These are phyloP conservation scores for Muscicapa comitata DNA, from an alignment of 2,797 vertebrate species.

Conservation along the genomic window DNA sequence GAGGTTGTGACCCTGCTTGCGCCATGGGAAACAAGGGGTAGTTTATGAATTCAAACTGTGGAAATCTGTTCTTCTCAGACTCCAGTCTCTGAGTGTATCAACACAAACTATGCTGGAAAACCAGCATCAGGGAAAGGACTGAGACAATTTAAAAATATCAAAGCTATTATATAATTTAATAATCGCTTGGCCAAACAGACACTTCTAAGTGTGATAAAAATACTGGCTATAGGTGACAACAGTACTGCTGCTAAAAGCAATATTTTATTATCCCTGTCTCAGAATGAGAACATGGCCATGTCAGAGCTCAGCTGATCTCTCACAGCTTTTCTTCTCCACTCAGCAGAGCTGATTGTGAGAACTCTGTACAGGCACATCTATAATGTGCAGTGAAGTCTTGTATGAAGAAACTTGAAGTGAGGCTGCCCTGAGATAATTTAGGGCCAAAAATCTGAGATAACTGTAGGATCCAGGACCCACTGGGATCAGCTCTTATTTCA, in stretches of 20 bases:
- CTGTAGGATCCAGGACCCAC: background rate
- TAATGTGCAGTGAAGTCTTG: background rate
- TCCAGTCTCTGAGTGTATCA: background rate
- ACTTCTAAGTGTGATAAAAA: background rate
- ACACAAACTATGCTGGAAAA: background rate
- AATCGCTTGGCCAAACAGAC: background rate
- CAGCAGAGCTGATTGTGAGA: background rate
- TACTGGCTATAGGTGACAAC: background rate
- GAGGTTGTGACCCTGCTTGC: background rate
- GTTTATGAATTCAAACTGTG: background rate
- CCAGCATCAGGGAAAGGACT: background rate
- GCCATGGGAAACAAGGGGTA: background rate
- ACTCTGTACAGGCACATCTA: background rate
- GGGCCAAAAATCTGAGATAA: background rate
- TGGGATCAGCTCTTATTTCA: conserved; percentile 10
- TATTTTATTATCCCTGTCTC: background rate
- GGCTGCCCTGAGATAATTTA: background rate
- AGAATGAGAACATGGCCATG: background rate
- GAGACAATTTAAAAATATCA: background rate
- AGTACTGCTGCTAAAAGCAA: background rate
- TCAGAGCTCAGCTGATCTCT: background rate
- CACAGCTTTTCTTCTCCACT: background rate
- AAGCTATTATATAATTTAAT: background rate
- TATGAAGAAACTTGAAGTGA: background rate
- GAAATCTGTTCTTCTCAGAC: background rate